Conservation (phyloP, 2,797 vertebrate species). For the Galagoides demidoff region DNA sequence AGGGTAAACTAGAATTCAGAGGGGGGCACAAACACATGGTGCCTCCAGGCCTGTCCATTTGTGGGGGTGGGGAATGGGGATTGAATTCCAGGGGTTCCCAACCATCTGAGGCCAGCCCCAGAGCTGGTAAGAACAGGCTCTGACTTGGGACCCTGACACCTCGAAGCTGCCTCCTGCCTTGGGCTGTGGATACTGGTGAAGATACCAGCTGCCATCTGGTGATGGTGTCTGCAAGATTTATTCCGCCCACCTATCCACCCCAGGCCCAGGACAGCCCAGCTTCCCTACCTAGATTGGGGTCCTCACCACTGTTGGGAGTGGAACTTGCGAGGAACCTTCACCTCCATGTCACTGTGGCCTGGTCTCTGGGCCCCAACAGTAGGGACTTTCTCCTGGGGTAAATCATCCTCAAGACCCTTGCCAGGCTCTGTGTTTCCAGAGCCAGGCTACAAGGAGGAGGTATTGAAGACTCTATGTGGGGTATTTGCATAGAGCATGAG, state of each 20-base stretch:
- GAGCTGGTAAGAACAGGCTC: no score
- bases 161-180: not conserved
- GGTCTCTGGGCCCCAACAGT: not conserved
- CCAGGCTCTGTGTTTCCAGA: no score
- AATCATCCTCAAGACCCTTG: not conserved
- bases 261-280: not conserved
- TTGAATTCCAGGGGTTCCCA: not conserved
- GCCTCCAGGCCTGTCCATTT: not conserved
- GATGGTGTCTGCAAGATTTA: not conserved
- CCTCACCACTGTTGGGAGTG: no score
- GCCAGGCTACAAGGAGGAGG: not conserved
- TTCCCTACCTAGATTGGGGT: not conserved
- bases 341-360: not conserved
- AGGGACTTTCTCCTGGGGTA: not conserved
- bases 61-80: not conserved
- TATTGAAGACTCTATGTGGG: not conserved
- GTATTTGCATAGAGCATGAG: not conserved
- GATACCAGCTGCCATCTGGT: not conserved
- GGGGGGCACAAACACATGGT: not conserved
- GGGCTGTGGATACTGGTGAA: not conserved
- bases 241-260: no score
- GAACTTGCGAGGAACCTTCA: not conserved
- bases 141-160: not conserved
- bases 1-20: not conserved
- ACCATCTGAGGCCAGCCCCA: not conserved